Evolutionary conservation across 2,797 vertebrate genomes (phyloP).

Genomic region (Lacerta viridis): DNA sequence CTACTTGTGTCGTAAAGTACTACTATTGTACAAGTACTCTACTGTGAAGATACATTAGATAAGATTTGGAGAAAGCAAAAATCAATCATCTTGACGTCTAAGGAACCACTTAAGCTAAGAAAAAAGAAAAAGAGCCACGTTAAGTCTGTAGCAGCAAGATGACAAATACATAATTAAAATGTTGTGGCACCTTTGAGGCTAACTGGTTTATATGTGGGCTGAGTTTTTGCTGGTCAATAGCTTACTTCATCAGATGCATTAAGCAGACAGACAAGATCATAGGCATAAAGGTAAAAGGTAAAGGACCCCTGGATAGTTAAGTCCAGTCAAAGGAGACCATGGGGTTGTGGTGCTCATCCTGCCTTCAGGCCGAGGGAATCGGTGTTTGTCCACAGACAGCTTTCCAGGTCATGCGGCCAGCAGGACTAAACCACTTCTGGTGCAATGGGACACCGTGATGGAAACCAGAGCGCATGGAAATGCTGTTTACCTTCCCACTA

Average conservation of each 20-base stretch:
- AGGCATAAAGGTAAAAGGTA: no score
- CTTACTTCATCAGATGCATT: not conserved
- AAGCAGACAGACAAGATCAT: not conserved
- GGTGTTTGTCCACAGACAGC: no score
- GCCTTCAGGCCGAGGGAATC: no score
- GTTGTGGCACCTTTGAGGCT: not conserved
- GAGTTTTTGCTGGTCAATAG: not conserved
- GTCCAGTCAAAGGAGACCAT: no score
- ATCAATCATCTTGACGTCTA: not conserved
- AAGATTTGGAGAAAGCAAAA: not conserved
- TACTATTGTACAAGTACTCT: constrained; percentile 8
- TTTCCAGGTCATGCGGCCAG: no score
- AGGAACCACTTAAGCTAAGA: not conserved
- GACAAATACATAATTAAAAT: not conserved
- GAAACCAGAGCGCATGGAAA: no score
- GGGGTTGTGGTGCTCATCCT: no score
- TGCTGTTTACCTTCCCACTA: no score
- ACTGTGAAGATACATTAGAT: constrained; percentile 17
- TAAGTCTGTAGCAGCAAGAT: not conserved
- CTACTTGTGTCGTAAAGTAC: constrained; percentile 21
- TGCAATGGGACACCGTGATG: not conserved
- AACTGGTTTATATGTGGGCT: not conserved
- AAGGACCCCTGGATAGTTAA: no score
- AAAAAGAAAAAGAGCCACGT: not conserved
- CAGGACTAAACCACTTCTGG: no score